Percentiles rank a stretch among this genome's conserved stretches.
These are phyloP conservation scores for Nesoenas mayeri DNA, from an alignment of 2,113 vertebrate species.

Conservation along the genomic window DNA sequence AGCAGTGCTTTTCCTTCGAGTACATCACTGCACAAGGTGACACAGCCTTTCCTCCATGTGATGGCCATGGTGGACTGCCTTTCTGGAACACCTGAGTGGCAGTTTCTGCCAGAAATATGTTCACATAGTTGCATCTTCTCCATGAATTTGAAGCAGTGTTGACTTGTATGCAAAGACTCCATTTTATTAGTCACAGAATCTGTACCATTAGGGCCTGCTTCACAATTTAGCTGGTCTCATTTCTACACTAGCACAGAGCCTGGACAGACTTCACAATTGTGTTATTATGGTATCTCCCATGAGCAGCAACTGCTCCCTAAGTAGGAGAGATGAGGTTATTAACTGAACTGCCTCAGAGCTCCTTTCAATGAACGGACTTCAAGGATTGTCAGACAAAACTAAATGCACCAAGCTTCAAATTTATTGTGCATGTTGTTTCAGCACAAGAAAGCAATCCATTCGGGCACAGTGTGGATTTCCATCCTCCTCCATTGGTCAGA, in stretches of 20 bases:
- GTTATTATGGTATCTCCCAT: neutral
- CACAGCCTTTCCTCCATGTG: rapidly evolving
- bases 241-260: neutral
- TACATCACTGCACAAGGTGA: neutral
- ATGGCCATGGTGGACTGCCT: neutral
- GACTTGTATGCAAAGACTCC: neutral
- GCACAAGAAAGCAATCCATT: neutral
- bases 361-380: neutral
- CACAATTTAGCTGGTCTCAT: neutral
- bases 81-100: neutral
- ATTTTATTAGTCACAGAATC: neutral
- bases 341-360: neutral
- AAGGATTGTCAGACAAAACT: neutral
- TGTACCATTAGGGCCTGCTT: neutral
- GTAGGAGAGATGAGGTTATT: neutral
- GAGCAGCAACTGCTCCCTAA: neutral
- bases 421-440: neutral
- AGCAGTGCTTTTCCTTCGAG: neutral
- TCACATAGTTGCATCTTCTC: neutral
- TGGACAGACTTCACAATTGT: neutral
- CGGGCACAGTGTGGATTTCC: rapidly evolving
- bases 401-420: neutral
- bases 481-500: rapidly evolving
- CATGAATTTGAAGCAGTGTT: neutral
- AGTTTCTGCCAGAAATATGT: neutral